Evolutionary conservation across 2,888 invertebrate genomes (phyloP).

Genomic region (Phanerotoma sp.): DNA sequence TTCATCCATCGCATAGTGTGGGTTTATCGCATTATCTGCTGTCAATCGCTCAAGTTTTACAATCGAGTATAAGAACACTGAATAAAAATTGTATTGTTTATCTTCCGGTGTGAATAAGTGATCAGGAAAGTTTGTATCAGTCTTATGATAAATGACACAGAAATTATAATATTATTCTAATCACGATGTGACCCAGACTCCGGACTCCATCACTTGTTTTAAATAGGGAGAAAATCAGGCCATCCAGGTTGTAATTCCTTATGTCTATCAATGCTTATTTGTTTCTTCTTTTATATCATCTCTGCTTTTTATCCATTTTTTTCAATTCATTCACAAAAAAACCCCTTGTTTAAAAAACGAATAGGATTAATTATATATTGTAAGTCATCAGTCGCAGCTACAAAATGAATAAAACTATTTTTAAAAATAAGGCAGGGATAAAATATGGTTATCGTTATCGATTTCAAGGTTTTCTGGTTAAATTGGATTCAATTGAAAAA

Average conservation of each 20-base stretch:
- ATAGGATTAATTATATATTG: no score
- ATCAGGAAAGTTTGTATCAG: background rate
- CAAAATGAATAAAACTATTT: no score
- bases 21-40: conserved; percentile 1
- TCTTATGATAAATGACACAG: background rate
- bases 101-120: conserved; percentile 8
- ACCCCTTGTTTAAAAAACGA: no score
- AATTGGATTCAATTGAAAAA: no score
- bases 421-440: no score
- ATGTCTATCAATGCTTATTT: background rate
- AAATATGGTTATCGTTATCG: no score
- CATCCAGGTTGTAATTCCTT: conserved; percentile 23
- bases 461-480: no score
- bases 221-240: conserved; percentile 39
- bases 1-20: conserved; percentile 3
- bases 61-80: background rate
- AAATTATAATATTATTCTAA: conserved; percentile 28
- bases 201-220: conserved; percentile 25
- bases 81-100: no score
- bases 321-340: no score
- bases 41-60: background rate
- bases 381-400: no score
- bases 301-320: no score
- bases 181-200: conserved; percentile 30
- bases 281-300: no score